These are phyloP conservation scores for Strigops habroptila DNA, from an alignment of 2,113 vertebrate species.

Conservation along the genomic window DNA sequence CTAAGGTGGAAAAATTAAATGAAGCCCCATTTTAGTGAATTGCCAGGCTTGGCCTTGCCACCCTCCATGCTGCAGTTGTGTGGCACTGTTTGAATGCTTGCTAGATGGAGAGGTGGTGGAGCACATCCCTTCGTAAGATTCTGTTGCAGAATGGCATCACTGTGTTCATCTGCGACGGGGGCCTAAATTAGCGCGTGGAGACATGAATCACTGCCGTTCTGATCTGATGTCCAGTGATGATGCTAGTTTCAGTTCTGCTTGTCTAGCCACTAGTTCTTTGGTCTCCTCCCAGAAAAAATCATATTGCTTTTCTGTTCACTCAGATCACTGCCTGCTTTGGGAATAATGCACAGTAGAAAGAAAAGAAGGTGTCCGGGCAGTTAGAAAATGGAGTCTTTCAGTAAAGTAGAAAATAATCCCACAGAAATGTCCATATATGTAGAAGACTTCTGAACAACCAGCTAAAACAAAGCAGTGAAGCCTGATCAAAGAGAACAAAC, in stretches of 20 bases:
- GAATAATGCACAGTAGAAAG: background rate
- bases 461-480: background rate
- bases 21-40: background rate
- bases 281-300: background rate
- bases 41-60: background rate
- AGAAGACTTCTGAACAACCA: background rate
- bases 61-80: background rate
- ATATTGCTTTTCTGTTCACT: background rate
- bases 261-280: background rate
- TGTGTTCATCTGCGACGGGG: background rate
- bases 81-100: background rate
- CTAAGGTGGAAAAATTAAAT: background rate
- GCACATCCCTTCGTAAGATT: background rate
- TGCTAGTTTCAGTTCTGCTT: constrained; percentile 4
- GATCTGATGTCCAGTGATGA: background rate
- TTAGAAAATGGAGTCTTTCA: background rate
- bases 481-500: constrained; percentile 22
- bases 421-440: background rate
- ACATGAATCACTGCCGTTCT: background rate
- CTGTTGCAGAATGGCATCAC: background rate
- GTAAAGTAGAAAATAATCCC: background rate
- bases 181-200: background rate
- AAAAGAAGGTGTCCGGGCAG: background rate
- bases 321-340: background rate
- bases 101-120: background rate